Percentiles rank a stretch among this genome's conserved stretches.
phyloP scores from a whole-genome alignment of 92 coral and sea anemone species.

The Bergia puertoricense region DNA sequence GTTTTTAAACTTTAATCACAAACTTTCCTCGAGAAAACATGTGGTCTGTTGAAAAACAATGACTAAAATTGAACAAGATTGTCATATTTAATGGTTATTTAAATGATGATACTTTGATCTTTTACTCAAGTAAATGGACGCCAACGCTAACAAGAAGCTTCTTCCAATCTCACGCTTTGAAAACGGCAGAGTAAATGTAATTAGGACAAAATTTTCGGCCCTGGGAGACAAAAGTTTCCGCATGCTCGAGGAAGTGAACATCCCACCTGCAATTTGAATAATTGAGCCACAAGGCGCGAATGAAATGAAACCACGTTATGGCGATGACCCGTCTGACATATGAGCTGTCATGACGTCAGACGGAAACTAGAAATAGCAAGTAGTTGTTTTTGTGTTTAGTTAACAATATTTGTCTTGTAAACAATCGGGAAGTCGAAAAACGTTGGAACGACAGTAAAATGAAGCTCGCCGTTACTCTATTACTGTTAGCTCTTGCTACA shows the following conservation, averaged over 20 bases:
- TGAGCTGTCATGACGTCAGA: constrained; percentile 39
- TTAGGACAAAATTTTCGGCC: not conserved
- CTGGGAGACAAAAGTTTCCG: not conserved
- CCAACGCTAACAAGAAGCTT: not conserved
- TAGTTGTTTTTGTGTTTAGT: not conserved
- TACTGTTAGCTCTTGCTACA: constrained; percentile 40
- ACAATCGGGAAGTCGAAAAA: not conserved
- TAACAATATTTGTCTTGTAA: not conserved
- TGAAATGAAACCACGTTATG: constrained; percentile 35
- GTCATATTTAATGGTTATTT: too few relatives aligned
- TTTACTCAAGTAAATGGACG: not conserved
- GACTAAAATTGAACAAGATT: too few relatives aligned
- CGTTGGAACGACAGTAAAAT: not conserved
- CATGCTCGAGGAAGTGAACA: constrained; percentile 19
- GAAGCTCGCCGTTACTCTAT: constrained; percentile 33
- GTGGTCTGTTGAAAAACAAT: too few relatives aligned
- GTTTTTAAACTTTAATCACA: too few relatives aligned
- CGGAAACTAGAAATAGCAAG: not conserved
- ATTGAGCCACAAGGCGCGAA: constrained; percentile 24
- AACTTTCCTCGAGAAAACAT: too few relatives aligned
- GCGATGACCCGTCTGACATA: constrained; percentile 5
- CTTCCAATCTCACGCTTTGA: not conserved
- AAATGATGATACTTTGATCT: too few relatives aligned
- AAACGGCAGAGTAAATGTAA: not conserved
- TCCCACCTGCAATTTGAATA: constrained; percentile 34